Evolutionary conservation across 2,888 invertebrate species (phyloP), one percentile per base, ranked within the genome.

Genomic region (Apamea anceps): DNA sequence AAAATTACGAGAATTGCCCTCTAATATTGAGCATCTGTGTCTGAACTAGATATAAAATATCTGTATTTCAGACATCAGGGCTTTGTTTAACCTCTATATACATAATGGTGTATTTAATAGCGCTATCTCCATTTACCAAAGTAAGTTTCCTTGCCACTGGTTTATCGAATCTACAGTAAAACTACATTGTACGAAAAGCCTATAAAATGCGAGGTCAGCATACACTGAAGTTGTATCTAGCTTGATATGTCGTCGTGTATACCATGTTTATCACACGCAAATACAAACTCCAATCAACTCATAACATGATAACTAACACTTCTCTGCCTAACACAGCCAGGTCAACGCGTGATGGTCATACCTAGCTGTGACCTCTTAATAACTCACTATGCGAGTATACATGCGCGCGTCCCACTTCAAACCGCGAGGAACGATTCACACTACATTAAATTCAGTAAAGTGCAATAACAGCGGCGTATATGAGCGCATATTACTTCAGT

Each of bases 401-500:
- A 68, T 42, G 21, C 80, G 48, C 45, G 25, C 66, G 77, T 72
- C 75, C 86, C 45, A 66, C 66, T 77, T 77, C 48, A 73, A 57
- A 77, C 72, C 25, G n/a, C 83, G 48, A 70, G 72, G 48, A 82
- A 72, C 48, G 60, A 67, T 84, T 83, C 84, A 86, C 84, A 86
- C 84, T 71, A 57, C 70, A 84, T 84, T 84, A 86, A 82, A 83
- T 86, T 82, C 66, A 51, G 45, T 70, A 72, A 54, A 72, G 57
- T 86, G 82, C 75, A 81, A 68, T 85, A 72, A 63, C 68, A 65
- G 54, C 60, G 32, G n/a, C n/a, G 70, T 66, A n/a, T 85, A 67
- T n/a, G 81, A 57, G 73, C 73, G 67, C 57, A 72, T 60, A 65
- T 60, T 75, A 83, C 72, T 83, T 82, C 72, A 72, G 76, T 60